Conservation (phyloP, 2,888 invertebrate genomes). For the Ophraella communa region DNA sequence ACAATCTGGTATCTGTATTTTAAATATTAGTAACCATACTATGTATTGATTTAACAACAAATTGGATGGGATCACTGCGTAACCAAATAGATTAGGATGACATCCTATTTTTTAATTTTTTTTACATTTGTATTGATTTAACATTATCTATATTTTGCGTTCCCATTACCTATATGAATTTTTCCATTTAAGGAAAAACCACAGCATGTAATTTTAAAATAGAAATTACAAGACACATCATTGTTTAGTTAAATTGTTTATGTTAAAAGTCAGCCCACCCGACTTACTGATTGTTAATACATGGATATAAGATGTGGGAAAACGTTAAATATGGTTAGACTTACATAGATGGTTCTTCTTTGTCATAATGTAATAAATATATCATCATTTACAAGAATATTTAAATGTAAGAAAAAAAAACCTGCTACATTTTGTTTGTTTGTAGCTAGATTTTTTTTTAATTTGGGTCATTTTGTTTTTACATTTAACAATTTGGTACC, state of each 20-base stretch:
- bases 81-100: neutral
- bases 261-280: neutral
- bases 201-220: neutral
- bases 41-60: conserved; percentile 7
- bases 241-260: neutral
- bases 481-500: no score
- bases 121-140: neutral
- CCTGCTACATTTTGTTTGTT: no score
- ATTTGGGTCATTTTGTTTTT: no score
- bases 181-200: neutral
- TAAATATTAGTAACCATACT: neutral
- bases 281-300: no score
- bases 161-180: no score
- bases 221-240: neutral
- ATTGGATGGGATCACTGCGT: neutral
- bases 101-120: neutral
- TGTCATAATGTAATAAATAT: no score
- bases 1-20: conserved; percentile 1
- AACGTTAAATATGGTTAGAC: neutral
- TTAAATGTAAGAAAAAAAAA: no score
- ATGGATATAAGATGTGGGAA: neutral
- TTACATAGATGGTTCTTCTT: no score
- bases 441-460: no score
- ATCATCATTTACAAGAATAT: no score
- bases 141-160: no score